Base-by-base conservation (phyloP, 2,113 vertebrate genomes). In the Oncorhynchus masou region DNA sequence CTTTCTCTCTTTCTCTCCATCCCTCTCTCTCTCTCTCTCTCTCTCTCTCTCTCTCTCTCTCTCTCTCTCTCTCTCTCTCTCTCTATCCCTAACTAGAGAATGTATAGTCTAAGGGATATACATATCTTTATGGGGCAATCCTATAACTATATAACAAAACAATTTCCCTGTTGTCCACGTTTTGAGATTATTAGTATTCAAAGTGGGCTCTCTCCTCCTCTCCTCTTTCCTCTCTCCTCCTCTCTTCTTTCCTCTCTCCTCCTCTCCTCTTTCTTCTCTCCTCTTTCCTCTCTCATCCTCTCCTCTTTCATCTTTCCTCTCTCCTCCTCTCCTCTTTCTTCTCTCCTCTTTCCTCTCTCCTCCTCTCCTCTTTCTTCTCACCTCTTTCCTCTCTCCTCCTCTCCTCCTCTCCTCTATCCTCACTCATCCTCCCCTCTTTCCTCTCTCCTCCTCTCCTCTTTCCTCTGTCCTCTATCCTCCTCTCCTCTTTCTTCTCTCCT, bases 161-260 rank as follows among this genome's bases (percentile, higher is more conserved):
- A 51, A 16, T 51, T 51, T 15, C 49, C 12, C 49, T 51, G 16
- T 54, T 4, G 3, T 16, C 64, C 29, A 64, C 8, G 1, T 76
- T 79, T 75, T 72, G 51, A 54, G 79, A 78, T 85, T 86, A 91
- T 93, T 90, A 91, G 88, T 89, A 91, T 91, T 90, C 91, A 70
- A 31, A 75, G 82, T 87, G 83, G 83, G n/a, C n/a, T n/a, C 13
- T 39, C 68, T 22, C 59, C 74, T 60, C 66, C 74, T 70, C 39
- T 60, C 74, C 62, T 5, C 64, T 20, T 27, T 51, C 27, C 11
- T 29, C 25, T 16, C 25, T 39, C 29, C 20, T 19, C 39, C 4
- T 29, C 29, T 29, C 13, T 71, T 68, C 45, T 67, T 27, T 27
- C 45, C 45, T 48, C 59, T 31, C 1, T n/a, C n/a, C 11, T 20